Evolutionary conservation across 1,140 invertebrate genomes (phyloP), one percentile per base, ranked within the genome.

Genomic region (Drosophila arizonae): DNA sequence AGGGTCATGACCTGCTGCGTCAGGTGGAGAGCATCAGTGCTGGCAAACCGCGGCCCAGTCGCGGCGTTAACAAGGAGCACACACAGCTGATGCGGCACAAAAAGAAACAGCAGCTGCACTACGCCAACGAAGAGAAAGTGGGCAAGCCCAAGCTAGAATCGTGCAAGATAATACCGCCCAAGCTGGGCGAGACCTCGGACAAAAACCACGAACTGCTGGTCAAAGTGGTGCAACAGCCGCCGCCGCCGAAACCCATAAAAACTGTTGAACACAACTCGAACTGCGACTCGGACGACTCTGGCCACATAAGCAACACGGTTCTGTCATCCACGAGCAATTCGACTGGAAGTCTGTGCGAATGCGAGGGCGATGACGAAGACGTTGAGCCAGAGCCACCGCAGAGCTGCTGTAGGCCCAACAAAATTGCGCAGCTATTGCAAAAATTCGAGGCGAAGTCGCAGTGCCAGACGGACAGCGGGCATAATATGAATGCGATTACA

Each of bases 261-360:
- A 65, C 68, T 45, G 21, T 76, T 50, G 78, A 73, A 11, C 76
- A 79, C 5, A 52, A 73, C 5, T 39, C 46, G 3, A 55, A 64
- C 26, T 73, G 66, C 75, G 95, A 94, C 74, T 96, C 95, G 41
- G 95, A 96, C 80, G 95, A 96, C 90, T 96, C 95, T 26, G 95
- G 95, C 50, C 95, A 96, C 91, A 95, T 95, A 61, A 96, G 95
- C 46, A 96, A 95, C 77, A 60, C 81, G 4, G 77, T 75, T 28
- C 28, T 81, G 26, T 70, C 72, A 6, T 78, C 79, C 50, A 89
- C 72, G 6, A 81, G 68, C 60, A 84, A 77, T 51, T 81, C 88
- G 13, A 85, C 70, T 3, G 82, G 82, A 0, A 90, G 89, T 24
- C 64, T 89, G 1, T 84, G 85, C 21, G 89, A 89, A 41, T 90